These are phyloP conservation scores for Tympanuchus pallidicinctus DNA, from an alignment of 2,113 vertebrate genomes.

Conservation along the genomic window DNA sequence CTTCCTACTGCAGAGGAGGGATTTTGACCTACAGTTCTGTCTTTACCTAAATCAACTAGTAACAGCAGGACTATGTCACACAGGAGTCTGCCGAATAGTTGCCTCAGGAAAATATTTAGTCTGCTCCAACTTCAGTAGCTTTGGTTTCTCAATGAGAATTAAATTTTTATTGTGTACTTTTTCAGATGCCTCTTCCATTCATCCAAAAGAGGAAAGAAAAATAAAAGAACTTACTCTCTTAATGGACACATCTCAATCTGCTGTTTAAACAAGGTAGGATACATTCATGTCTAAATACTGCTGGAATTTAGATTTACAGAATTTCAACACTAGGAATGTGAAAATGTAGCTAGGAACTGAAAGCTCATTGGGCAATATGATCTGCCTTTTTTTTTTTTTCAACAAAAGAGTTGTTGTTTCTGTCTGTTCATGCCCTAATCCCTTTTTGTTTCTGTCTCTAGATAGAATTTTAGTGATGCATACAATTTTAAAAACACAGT, in stretches of 20 bases:
- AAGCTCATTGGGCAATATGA: not conserved
- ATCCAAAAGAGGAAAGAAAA: not conserved
- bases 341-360: not conserved
- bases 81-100: not conserved
- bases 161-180: not conserved
- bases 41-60: not conserved
- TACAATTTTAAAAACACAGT: not conserved
- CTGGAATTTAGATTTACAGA: not conserved
- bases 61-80: not conserved
- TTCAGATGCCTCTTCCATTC: not conserved
- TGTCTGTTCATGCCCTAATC: not conserved
- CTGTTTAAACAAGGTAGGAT: not conserved
- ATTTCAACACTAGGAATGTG: not conserved
- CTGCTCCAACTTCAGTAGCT: not conserved
- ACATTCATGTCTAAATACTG: not conserved
- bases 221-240: not conserved
- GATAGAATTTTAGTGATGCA: not conserved
- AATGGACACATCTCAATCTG: not conserved
- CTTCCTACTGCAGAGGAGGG: not conserved
- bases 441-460: not conserved
- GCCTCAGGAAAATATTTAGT: not conserved
- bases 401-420: not conserved
- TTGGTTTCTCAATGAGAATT: not conserved
- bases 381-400: accelerated
- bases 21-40: not conserved